Conservation (phyloP, 2,113 vertebrate species). For the Corythornis madagascariensis region DNA sequence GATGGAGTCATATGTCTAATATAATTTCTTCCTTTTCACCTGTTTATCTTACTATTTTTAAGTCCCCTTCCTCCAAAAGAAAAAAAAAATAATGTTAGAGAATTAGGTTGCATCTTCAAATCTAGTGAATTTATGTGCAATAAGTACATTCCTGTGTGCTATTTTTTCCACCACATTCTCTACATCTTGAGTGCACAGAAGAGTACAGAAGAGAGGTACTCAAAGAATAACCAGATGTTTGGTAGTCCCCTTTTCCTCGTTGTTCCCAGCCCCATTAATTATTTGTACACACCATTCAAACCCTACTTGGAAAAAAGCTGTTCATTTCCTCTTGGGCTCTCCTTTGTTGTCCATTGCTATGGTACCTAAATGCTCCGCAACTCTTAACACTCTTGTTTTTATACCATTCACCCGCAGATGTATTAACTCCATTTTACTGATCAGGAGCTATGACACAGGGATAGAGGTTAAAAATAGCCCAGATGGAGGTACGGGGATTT, state of each 20-base stretch:
- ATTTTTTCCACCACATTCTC: not conserved
- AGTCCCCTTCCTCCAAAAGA: not conserved
- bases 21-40: not conserved
- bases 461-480: not conserved
- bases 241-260: not conserved
- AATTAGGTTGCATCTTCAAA: not conserved
- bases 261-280: not conserved
- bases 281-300: not conserved
- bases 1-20: not conserved
- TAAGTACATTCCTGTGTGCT: not conserved
- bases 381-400: not conserved
- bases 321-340: not conserved
- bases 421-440: not conserved
- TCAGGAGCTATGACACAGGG: not conserved
- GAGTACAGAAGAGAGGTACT: not conserved
- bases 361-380: not conserved
- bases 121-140: not conserved
- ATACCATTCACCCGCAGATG: not conserved
- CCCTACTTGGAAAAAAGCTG: not conserved
- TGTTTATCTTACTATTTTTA: not conserved
- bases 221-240: not conserved
- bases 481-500: not conserved
- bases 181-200: not conserved
- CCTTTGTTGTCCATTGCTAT: not conserved
- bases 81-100: not conserved